Percentiles rank a stretch among this genome's conserved stretches.
Evolutionary conservation across 30 jellyfish, hydroid and myxozoan genomes (phyloP).

Genomic region (Pseudorhiza aurosa): DNA sequence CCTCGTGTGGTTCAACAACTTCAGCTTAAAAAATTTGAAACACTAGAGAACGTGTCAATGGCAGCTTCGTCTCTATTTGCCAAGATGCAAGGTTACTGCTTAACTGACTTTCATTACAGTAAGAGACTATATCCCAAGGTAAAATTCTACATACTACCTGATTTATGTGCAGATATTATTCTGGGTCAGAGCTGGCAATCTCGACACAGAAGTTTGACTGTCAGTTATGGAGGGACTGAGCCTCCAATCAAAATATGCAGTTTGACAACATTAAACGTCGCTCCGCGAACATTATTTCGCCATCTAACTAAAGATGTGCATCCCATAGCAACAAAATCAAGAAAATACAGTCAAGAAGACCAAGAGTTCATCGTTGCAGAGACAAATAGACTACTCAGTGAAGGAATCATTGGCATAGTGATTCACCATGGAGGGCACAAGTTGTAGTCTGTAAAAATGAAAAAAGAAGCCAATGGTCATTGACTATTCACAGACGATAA

Average conservation of each 20-base stretch:
- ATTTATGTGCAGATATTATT: slow-evolving; percentile 63
- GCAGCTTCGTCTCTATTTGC: slow-evolving; percentile 59
- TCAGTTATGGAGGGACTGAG: slow-evolving; percentile 50
- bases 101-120: neutral
- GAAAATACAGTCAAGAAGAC: slow-evolving; percentile 49
- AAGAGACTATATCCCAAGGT: neutral
- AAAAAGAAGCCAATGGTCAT: slow-evolving; percentile 24
- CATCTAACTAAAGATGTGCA: slow-evolving; percentile 54
- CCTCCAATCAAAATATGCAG: slow-evolving; percentile 41
- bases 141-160: slow-evolving; percentile 28
- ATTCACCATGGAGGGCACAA: slow-evolving; percentile 85
- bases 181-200: slow-evolving; percentile 63
- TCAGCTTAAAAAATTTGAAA: neutral
- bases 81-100: slow-evolving; percentile 38
- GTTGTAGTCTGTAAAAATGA: slow-evolving; percentile 15
- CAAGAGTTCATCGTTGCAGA: slow-evolving; percentile 58
- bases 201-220: slow-evolving; percentile 54
- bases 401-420: slow-evolving; percentile 75
- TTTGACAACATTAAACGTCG: slow-evolving; percentile 22
- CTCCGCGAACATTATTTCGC: slow-evolving; percentile 58
- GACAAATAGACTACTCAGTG: slow-evolving; percentile 30
- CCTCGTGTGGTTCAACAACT: slow-evolving; percentile 29
- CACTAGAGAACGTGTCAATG: slow-evolving; percentile 41
- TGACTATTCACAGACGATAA: slow-evolving; percentile 49
- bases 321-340: slow-evolving; percentile 78